phyloP scores from a whole-genome alignment of 2,888 invertebrate species.

The Metallyticus violacea region DNA sequence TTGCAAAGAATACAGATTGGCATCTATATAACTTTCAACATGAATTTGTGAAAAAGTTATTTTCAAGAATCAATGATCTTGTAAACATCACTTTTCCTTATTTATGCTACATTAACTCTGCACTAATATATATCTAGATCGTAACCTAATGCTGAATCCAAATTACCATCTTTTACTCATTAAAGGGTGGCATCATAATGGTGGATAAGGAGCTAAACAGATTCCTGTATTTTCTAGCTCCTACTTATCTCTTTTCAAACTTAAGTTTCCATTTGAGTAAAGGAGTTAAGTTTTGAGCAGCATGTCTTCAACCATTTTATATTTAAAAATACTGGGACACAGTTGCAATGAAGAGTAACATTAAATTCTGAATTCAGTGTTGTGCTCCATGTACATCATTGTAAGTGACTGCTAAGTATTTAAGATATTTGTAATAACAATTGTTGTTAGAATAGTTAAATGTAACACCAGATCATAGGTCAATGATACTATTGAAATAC shows the following conservation, averaged over 20 bases:
- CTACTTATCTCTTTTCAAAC: neutral
- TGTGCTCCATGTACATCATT: neutral
- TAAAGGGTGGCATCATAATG: neutral
- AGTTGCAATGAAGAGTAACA: too few relatives aligned
- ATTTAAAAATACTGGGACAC: neutral
- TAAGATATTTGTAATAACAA: too few relatives aligned
- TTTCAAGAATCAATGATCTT: neutral
- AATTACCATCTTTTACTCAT: neutral
- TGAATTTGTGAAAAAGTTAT: neutral
- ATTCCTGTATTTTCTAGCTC: neutral
- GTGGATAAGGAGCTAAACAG: too few relatives aligned
- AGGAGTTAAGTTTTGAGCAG: neutral
- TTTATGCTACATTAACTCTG: neutral
- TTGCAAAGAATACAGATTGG: neutral
- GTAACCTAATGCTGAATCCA: neutral
- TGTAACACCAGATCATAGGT: too few relatives aligned
- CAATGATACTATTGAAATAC: too few relatives aligned
- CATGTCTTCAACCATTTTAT: too few relatives aligned
- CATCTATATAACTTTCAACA: neutral
- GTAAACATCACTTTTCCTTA: neutral
- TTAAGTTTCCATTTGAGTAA: too few relatives aligned
- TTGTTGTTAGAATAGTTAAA: too few relatives aligned
- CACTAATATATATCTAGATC: neutral
- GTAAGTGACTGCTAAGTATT: neutral
- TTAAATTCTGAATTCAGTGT: neutral